A percentile compares a stretch with the other conserved stretches of the same genome.
phyloP scores from a whole-genome alignment of 2,113 vertebrate species.

The Myocastor coypus region DNA sequence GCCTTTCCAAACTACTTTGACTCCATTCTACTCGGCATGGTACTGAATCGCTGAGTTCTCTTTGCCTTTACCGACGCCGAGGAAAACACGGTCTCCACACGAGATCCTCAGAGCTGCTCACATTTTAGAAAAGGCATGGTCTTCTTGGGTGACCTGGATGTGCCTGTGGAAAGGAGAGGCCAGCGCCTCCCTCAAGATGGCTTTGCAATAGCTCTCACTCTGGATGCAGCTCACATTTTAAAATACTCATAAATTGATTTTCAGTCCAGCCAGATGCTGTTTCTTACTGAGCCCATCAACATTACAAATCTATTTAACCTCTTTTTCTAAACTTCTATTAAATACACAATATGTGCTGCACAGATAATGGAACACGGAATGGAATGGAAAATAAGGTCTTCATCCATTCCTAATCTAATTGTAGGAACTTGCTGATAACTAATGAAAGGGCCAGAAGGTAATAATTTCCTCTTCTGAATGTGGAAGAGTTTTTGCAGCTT shows the following conservation, averaged over 20 bases:
- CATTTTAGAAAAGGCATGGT: not conserved
- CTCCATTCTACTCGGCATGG: not conserved
- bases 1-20: not conserved
- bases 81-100: not conserved
- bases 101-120: not conserved
- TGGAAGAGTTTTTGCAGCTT: conserved; percentile 70
- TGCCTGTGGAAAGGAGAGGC: not conserved
- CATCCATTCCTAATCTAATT: conserved; percentile 78
- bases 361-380: conserved; percentile 67
- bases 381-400: conserved; percentile 78
- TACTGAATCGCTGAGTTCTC: not conserved
- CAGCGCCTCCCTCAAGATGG: not conserved
- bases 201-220: not conserved
- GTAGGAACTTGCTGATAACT: conserved; percentile 76
- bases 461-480: conserved; percentile 72
- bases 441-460: conserved; percentile 80
- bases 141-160: not conserved
- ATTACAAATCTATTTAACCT: conserved; percentile 78
- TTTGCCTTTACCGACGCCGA: not conserved
- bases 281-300: conserved; percentile 67
- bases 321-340: conserved; percentile 74
- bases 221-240: conserved; percentile 23
- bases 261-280: conserved; percentile 54
- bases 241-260: conserved; percentile 65
- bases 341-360: conserved; percentile 56